Conservation (phyloP, 2,113 vertebrate genomes). For the Aegotheles bennettii region DNA sequence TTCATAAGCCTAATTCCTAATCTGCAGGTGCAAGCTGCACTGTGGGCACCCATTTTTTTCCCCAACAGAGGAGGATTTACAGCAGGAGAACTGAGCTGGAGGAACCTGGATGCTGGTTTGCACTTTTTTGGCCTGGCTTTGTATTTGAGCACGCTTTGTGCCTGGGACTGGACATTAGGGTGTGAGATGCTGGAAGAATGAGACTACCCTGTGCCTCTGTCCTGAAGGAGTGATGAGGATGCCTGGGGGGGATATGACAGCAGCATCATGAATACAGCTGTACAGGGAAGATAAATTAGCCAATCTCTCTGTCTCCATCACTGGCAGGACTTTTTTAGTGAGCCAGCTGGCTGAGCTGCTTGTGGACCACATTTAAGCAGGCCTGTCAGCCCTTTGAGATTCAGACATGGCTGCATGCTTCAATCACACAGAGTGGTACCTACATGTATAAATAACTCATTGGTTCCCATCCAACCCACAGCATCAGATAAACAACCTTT, state of each 20-base stretch:
- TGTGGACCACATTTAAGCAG: background rate
- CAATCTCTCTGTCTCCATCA: background rate
- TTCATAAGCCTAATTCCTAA: background rate
- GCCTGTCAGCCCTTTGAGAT: background rate
- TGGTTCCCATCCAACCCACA: background rate
- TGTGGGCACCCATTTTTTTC: background rate
- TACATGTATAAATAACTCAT: background rate
- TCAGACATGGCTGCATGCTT: background rate
- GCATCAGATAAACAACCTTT: background rate
- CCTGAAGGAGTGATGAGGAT: rapidly evolving
- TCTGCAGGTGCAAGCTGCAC: background rate
- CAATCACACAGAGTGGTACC: background rate
- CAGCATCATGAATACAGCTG: background rate
- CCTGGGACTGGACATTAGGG: background rate
- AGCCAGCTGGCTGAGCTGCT: background rate
- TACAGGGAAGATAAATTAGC: background rate
- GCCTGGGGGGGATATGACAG: background rate
- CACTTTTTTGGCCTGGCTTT: background rate
- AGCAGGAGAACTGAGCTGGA: background rate
- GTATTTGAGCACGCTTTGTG: background rate
- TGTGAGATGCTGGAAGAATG: background rate
- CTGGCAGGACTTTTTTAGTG: background rate
- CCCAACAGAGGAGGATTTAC: background rate
- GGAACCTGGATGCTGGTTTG: background rate
- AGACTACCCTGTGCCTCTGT: background rate